Evolutionary conservation across 2,888 invertebrate genomes (phyloP), one percentile per base, ranked within the genome.

Genomic region (Lycocerus yunnanus): DNA sequence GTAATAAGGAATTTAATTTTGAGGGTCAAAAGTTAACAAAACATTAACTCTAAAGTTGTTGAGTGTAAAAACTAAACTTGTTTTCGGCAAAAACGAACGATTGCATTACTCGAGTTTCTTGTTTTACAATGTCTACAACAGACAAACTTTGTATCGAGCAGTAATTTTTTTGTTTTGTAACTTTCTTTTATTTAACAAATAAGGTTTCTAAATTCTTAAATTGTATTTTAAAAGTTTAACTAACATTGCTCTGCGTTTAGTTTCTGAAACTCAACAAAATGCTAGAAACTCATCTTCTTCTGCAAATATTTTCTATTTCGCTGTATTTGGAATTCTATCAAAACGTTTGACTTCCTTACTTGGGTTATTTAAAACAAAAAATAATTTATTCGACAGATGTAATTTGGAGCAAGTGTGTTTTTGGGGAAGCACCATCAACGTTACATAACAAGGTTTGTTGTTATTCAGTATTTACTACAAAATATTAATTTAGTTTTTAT

Each of bases 101-200:
- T 66, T 71, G 71, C 71, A 71, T 59, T 67, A 66, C 71, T 58
- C 27, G 65, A 71, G 71, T 71, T 71, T 71, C 67, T 71, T 67
- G 67, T 58, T 65, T 60, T 67, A 66, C 67, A 59, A 60, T 60
- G 71, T 71, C 71, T 66, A 27, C 58, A 71, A 65, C 71, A 66
- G 66, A 66, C 69, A 69, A 69, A 69, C 60, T 60, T 69, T 69
- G 43, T 69, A 24, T 63, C 16, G 61, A 27, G 69, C 60, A 61
- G 69, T 43, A 69, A 69, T 43, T 15, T 69, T 27, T 21, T 63
- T n/a, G 20, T 63, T 61, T 21, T 67, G 58, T 15, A 20, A 18
- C 27, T 27, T 15, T 43, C 43, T 43, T 43, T 43, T 43, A 43
- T 43, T 43, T 43, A 43, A 43, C 43, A 43, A 43, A 43, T 43